Evolutionary conservation across 2,113 vertebrate species (phyloP), one percentile per base, ranked within the genome.

Genomic region (Nesospiza acunhae): DNA sequence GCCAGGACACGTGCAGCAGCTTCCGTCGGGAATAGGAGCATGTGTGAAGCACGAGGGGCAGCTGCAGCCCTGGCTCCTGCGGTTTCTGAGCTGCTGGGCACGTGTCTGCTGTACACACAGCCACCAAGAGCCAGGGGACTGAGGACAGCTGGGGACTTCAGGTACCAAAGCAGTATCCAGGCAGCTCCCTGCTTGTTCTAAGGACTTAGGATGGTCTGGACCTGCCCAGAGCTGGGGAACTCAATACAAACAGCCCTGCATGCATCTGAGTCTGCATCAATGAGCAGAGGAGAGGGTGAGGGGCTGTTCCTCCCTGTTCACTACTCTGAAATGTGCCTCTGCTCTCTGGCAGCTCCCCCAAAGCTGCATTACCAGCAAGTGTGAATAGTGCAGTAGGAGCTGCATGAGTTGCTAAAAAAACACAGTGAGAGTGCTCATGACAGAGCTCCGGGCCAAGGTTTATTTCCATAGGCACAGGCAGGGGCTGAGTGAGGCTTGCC

Each of bases 391-490:
- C 0, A 1, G 3, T 5, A 15, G 16, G 17, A 85, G 17, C n/a
- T 44, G 17, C 33, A 20, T 0, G 0, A 89, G 84, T 33, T 62
- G 33, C 52, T 63, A 23, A 67, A 70, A 77, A 92, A 39, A 4
- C 21, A 12, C 26, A 22, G 9, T 2, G 1, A 42, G 20, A 72
- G 20, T 28, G 39, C 47, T 84, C 13, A 33, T n/a, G 49, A 22
- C 30, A 81, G 52, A 75, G 18, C 18, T 14, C 0, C 0, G 0
- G 7, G 42, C 4, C 10, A 42, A 42, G 14, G 24, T 95, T 95
- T 92, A 95, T 89, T 92, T 84, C 16, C 9, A 15, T 0, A 4
- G 41, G 44, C 4, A 5, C 11, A 50, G 42, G 17, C 3, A 15
- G 60, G 28, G 56, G 9, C 46, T 44, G 26, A 87, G n/a, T 0